These are phyloP conservation scores for Hydrolagus colliei DNA, from an alignment of 2,797 vertebrate genomes.

Conservation along the genomic window DNA sequence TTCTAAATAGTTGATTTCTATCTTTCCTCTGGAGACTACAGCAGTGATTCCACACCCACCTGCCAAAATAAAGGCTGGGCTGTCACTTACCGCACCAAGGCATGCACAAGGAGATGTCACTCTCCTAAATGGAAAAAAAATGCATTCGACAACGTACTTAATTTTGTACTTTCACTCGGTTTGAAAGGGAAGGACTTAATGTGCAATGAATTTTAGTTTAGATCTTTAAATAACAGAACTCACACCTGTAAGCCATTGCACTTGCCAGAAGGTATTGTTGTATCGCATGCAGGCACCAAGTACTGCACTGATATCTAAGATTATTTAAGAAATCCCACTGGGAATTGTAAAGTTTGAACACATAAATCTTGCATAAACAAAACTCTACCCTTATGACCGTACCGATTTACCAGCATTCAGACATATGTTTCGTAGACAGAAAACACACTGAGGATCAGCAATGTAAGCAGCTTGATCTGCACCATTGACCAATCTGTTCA, in stretches of 20 bases:
- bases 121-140: not conserved
- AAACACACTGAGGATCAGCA: not conserved
- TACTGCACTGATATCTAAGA: not conserved
- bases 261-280: not conserved
- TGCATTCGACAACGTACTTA: not conserved
- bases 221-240: not conserved
- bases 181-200: not conserved
- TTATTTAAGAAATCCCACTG: not conserved
- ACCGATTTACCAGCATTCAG: not conserved
- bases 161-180: not conserved
- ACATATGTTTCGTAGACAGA: not conserved
- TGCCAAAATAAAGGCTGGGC: conserved; percentile 45
- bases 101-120: not conserved
- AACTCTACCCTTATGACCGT: not conserved
- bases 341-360: not conserved
- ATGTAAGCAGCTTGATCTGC: not conserved
- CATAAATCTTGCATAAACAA: not conserved
- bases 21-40: conserved; percentile 41
- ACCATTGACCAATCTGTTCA: not conserved
- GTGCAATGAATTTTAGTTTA: not conserved
- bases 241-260: not conserved
- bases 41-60: conserved; percentile 45
- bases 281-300: not conserved
- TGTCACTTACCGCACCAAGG: conserved; percentile 48
- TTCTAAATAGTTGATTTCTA: conserved; percentile 49